phyloP scores from a whole-genome alignment of 2,797 vertebrate species.

The Gila robusta region DNA sequence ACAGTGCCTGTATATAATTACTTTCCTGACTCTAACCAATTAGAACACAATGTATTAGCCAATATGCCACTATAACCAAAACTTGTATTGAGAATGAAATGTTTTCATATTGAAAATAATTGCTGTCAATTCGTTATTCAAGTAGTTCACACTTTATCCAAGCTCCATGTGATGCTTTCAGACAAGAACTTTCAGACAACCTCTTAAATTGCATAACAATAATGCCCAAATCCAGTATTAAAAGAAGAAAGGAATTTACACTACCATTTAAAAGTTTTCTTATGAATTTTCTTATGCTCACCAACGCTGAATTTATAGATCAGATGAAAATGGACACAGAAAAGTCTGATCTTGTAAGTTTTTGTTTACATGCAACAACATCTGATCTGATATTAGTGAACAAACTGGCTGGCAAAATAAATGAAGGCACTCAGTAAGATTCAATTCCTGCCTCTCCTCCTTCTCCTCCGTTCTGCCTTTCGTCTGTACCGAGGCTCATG shows the following conservation, averaged over 20 bases:
- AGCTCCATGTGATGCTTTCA: not conserved
- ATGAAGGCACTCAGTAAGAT: conserved; percentile 20
- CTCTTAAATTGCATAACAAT: not conserved
- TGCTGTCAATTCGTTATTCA: not conserved
- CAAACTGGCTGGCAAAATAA: conserved; percentile 16
- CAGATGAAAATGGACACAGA: not conserved
- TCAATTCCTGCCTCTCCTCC: not conserved
- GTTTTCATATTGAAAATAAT: not conserved
- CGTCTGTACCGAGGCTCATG: conserved; percentile 13
- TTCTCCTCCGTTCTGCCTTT: conserved; percentile 7
- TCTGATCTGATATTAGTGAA: not conserved
- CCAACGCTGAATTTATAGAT: not conserved
- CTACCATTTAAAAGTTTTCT: not conserved
- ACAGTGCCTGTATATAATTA: not conserved
- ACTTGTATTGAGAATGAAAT: not conserved
- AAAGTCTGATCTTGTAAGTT: not conserved
- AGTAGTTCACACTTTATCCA: not conserved
- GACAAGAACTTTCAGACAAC: not conserved
- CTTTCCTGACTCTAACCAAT: not conserved
- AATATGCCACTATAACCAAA: not conserved
- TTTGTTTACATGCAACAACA: not conserved
- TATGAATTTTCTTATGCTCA: not conserved
- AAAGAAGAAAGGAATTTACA: not conserved
- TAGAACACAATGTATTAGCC: not conserved
- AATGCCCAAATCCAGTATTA: not conserved